These are phyloP conservation scores for Sericinus montela DNA, from an alignment of 2,888 invertebrate genomes.

Conservation along the genomic window DNA sequence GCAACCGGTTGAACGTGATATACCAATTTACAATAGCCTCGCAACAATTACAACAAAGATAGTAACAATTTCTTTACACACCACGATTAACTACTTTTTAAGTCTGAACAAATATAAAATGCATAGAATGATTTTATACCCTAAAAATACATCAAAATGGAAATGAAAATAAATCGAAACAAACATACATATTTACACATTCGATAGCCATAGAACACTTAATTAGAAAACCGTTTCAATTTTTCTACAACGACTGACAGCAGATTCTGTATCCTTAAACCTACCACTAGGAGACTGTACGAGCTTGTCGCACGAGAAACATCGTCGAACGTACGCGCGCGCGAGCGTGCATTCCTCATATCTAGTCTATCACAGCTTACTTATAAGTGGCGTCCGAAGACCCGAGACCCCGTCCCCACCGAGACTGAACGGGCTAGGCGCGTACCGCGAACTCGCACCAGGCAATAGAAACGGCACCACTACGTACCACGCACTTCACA, in stretches of 20 bases:
- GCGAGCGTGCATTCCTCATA: slow-evolving; percentile 47
- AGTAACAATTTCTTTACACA: slow-evolving; percentile 58
- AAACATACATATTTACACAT: slow-evolving; percentile 65
- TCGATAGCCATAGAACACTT: slow-evolving; percentile 63
- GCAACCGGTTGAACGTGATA: slow-evolving; percentile 27
- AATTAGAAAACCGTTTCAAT: slow-evolving; percentile 41
- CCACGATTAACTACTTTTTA: slow-evolving; percentile 46
- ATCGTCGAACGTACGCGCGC: slow-evolving; percentile 31
- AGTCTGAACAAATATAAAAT: slow-evolving; percentile 68
- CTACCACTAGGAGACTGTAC: slow-evolving; percentile 51
- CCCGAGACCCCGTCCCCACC: slow-evolving; percentile 25
- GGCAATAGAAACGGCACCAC: too few relatives aligned
- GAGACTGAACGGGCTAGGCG: not conserved
- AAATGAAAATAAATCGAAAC: slow-evolving; percentile 47
- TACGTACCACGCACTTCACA: not conserved
- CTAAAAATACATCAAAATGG: slow-evolving; percentile 75
- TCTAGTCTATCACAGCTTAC: slow-evolving; percentile 75
- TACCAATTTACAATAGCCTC: slow-evolving; percentile 43
- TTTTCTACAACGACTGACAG: slow-evolving; percentile 41
- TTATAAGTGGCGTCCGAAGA: slow-evolving; percentile 44
- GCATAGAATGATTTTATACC: slow-evolving; percentile 58
- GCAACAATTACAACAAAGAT: slow-evolving; percentile 58
- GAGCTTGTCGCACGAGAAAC: slow-evolving; percentile 33
- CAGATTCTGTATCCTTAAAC: slow-evolving; percentile 50
- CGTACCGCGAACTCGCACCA: slow-evolving; percentile 1